Conservation (phyloP, 1,140 invertebrate genomes). For the Xylocopa sonorina region DNA sequence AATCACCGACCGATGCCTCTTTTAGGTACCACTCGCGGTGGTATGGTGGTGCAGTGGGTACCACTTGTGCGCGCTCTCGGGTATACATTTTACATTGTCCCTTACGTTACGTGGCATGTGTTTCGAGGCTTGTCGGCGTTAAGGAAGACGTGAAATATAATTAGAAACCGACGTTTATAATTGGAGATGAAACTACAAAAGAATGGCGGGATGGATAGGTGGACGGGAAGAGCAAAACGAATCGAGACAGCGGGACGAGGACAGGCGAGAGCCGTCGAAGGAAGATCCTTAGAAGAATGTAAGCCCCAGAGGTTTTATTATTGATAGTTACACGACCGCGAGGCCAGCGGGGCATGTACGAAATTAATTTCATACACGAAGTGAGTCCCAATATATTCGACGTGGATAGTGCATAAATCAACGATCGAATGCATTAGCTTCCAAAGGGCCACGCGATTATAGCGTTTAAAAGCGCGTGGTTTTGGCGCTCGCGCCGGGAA, state of each 20-base stretch:
- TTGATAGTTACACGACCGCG: conserved; percentile 73
- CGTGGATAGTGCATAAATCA: conserved; percentile 75
- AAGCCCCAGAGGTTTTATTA: conserved; percentile 66
- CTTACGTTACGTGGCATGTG: too few species aligned
- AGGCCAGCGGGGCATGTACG: conserved; percentile 73
- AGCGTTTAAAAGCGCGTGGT: conserved; percentile 64
- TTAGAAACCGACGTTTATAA: not conserved
- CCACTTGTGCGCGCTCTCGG: too few species aligned
- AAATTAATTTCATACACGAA: conserved; percentile 79
- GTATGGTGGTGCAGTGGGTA: too few species aligned
- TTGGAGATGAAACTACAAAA: conserved; percentile 35
- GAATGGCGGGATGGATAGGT: not conserved
- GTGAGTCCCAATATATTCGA: conserved; percentile 71
- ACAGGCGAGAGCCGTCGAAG: not conserved
- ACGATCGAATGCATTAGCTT: conserved; percentile 76
- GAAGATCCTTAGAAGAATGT: conserved; percentile 42
- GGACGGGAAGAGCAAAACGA: not conserved
- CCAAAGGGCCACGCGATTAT: conserved; percentile 69
- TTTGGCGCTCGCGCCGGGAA: conserved; percentile 48
- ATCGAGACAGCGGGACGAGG: conserved; percentile 2
- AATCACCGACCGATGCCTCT: conserved; percentile 32
- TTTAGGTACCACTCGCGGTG: not conserved
- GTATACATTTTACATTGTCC: too few species aligned
- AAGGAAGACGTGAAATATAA: too few species aligned
- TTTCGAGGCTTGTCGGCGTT: too few species aligned